Base-by-base conservation (phyloP, 2,113 vertebrate species). In the Perca schrenkii region DNA sequence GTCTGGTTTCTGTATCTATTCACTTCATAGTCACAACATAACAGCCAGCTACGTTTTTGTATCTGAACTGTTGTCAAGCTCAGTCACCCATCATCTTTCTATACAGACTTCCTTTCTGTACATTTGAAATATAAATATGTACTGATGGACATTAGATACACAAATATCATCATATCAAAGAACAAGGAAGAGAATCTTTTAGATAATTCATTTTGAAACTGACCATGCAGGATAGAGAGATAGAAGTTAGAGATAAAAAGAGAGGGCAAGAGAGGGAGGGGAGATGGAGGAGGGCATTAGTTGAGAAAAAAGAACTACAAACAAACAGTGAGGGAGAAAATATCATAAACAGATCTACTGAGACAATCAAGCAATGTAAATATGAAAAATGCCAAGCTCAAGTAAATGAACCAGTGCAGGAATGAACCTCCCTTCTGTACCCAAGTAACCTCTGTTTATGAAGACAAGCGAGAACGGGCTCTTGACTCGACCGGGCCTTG, bases 291-390 rank as follows among this genome's bases (percentile, higher is more conserved):
- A 46, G 61, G 31, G 43, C 62, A 60, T 81, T 73, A 79, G 84
- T 67, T 47, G 80, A 86, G 75, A 87, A 87, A 85, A 88, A 88
- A 93, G 86, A 84, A 83, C 72, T 56, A 82, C 80, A 90, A 89
- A 92, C 81, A 89, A 92, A 91, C 79, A 89, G 66, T 43, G 15
- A 78, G 68, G 47, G 78, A 69, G 83, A 31, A 53, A 74, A 79
- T 88, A 90, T 90, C 80, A 85, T 84, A 92, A 93, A 93, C 86
- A 92, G 50, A 90, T 91, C 86, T 85, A 79, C 80, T 80, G 73
- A 91, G 80, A 87, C 78, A 40, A 90, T 84, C 57, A 74, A 86
- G 90, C 81, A 94, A 90, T 90, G 91, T 89, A 92, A 94, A 94
- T 91, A 92, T 87, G 81, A 90, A 88, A 90, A 89, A 91, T 88